Conservation (phyloP, 2,797 vertebrate genomes). For the Platyrinchus mystaceus region DNA sequence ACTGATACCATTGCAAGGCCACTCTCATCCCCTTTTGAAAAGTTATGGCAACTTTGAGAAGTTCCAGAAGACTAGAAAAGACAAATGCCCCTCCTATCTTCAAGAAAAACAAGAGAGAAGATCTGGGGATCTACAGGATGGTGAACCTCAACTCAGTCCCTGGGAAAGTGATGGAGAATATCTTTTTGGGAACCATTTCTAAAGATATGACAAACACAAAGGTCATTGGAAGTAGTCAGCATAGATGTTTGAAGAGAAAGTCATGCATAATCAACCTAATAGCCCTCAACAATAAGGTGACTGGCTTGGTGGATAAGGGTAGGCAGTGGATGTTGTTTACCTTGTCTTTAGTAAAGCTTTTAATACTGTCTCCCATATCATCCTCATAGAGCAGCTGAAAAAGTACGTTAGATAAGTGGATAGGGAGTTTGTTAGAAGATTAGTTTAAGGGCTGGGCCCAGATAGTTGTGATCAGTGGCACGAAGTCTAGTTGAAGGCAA, state of each 20-base stretch:
- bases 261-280: not conserved
- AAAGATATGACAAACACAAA: not conserved
- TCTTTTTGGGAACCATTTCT: not conserved
- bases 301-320: not conserved
- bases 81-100: not conserved
- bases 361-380: not conserved
- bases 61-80: not conserved
- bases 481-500: not conserved
- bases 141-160: not conserved
- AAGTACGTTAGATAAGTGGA: not conserved
- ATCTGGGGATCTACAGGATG: too few relatives aligned
- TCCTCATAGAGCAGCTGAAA: not conserved
- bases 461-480: not conserved
- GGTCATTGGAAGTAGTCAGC: not conserved
- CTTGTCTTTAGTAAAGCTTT: not conserved
- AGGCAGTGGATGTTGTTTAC: not conserved
- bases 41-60: not conserved
- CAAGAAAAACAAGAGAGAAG: not conserved
- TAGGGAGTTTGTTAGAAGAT: not conserved
- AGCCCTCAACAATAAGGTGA: not conserved
- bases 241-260: not conserved
- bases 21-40: not conserved
- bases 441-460: not conserved
- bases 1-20: not conserved
- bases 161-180: not conserved